Evolutionary conservation across 2,113 vertebrate genomes (phyloP).

Genomic region (Lepus americanus): DNA sequence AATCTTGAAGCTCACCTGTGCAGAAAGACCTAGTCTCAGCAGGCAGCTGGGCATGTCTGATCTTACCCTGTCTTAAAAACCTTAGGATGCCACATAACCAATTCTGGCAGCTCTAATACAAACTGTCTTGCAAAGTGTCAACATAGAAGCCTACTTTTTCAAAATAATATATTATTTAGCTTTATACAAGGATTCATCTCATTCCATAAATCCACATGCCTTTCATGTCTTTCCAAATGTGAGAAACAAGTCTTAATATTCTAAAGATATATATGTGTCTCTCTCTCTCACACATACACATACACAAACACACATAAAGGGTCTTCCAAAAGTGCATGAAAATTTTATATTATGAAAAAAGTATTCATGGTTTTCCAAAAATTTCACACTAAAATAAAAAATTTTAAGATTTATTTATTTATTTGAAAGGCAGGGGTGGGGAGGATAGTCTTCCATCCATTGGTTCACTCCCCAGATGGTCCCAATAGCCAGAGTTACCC

Average conservation of each 20-base stretch:
- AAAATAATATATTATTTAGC: slow-evolving; percentile 48
- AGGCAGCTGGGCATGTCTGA: neutral
- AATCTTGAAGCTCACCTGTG: neutral
- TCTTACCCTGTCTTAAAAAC: slow-evolving; percentile 26
- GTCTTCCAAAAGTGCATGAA: no score
- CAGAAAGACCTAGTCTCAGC: neutral
- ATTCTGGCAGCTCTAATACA: slow-evolving; percentile 2
- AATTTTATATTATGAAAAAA: no score
- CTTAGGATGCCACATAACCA: neutral
- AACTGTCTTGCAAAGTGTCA: neutral
- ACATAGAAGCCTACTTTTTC: slow-evolving; percentile 42
- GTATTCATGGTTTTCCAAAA: no score
- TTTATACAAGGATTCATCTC: slow-evolving; percentile 40
- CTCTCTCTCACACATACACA: neutral
- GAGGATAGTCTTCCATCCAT: no score
- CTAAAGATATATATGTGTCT: slow-evolving; percentile 15
- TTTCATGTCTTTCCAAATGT: slow-evolving; percentile 50
- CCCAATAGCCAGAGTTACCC: no score
- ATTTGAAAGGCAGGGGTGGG: no score
- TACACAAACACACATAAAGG: neutral
- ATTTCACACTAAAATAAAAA: no score
- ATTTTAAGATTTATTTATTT: no score
- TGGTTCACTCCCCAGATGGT: no score
- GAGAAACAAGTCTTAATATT: slow-evolving; percentile 48
- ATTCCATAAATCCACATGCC: slow-evolving; percentile 7